phyloP scores from a whole-genome alignment of 2,113 vertebrate genomes.

The Sylvilagus bachmani region DNA sequence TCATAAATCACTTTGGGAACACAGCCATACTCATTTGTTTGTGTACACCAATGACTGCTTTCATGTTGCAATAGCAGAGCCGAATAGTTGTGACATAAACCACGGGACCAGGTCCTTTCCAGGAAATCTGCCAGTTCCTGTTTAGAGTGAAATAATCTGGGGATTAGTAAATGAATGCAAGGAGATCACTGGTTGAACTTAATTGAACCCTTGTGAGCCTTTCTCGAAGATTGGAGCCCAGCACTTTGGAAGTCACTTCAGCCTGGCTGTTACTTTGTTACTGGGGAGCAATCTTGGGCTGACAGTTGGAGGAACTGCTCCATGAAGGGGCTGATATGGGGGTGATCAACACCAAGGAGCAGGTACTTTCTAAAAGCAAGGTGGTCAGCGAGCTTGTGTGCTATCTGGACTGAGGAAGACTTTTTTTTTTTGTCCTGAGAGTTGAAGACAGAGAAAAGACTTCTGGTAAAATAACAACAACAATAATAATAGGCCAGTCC shows the following conservation, averaged over 20 bases:
- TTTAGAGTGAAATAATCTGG: not conserved
- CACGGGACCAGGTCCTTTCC: not conserved
- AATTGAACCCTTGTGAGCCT: not conserved
- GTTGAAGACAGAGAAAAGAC: not conserved
- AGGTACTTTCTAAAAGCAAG: not conserved
- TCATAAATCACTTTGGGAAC: not conserved
- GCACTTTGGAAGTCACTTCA: not conserved
- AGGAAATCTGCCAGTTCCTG: not conserved
- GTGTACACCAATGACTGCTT: not conserved
- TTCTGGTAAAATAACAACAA: not conserved
- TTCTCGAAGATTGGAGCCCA: not conserved
- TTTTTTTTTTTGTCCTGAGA: not conserved
- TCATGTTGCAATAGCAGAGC: not conserved
- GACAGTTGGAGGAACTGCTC: not conserved
- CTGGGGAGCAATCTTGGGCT: not conserved
- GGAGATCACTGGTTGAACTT: not conserved
- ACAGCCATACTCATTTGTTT: not conserved
- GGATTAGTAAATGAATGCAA: not conserved
- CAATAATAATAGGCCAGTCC: no score
- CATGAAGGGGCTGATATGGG: not conserved
- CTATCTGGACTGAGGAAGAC: not conserved
- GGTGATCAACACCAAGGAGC: conserved; percentile 37
- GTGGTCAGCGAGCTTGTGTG: not conserved
- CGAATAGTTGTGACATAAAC: not conserved
- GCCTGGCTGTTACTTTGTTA: not conserved